phyloP scores from a whole-genome alignment of 2,113 vertebrate genomes.

The Forbesichthys agassizii region DNA sequence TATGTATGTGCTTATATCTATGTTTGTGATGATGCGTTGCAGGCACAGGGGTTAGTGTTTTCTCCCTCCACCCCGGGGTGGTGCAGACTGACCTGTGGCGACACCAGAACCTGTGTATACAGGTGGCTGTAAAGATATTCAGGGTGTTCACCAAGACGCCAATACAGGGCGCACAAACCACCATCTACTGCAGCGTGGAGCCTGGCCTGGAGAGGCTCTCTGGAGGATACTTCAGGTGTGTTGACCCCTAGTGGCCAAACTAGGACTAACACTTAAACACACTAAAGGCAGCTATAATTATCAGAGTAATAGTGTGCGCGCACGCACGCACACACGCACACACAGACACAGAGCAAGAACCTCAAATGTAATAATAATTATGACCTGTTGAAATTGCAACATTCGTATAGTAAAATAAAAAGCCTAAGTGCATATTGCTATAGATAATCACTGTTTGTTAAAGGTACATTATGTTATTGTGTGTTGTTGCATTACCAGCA shows the following conservation, averaged over 20 bases:
- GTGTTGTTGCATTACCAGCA: conserved; percentile 57
- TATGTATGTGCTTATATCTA: neutral
- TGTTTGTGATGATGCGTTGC: neutral
- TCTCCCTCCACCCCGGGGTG: conserved; percentile 78
- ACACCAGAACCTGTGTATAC: conserved; percentile 70
- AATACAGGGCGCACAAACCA: conserved; percentile 77
- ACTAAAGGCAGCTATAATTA: neutral
- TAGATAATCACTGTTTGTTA: neutral
- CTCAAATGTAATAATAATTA: neutral
- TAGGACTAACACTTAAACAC: too few relatives aligned
- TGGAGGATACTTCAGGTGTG: conserved; percentile 76
- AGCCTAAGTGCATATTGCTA: neutral
- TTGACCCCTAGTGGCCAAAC: too few relatives aligned
- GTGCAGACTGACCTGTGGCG: conserved; percentile 78
- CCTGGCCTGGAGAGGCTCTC: conserved; percentile 70
- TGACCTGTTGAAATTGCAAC: neutral
- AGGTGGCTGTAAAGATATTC: conserved; percentile 71
- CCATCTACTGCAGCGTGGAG: conserved; percentile 78
- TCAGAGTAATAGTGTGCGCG: too few relatives aligned
- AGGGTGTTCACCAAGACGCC: conserved; percentile 73
- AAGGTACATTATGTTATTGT: neutral
- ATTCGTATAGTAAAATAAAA: too few relatives aligned
- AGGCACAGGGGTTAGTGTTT: conserved; percentile 76
- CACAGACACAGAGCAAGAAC: neutral
- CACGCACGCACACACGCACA: too few relatives aligned